Conservation (phyloP, 2,113 vertebrate genomes). For the Arvicanthis niloticus region DNA sequence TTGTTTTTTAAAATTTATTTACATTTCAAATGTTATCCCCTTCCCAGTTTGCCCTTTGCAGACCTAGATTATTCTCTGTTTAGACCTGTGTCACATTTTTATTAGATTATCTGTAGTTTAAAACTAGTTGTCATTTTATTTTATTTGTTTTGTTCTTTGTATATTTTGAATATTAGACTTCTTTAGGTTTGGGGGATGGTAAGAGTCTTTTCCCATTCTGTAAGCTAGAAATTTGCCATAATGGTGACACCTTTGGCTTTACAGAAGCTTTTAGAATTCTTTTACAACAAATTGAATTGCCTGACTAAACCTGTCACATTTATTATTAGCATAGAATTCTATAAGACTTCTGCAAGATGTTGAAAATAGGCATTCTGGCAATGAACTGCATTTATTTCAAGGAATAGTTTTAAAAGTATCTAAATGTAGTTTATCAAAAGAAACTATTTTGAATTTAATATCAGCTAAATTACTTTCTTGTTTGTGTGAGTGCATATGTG, state of each 20-base stretch:
- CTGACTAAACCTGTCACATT: background rate
- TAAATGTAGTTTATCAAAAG: background rate
- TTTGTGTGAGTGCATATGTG: background rate
- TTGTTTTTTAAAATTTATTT: too few species aligned
- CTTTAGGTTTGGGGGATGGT: background rate
- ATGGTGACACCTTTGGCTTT: background rate
- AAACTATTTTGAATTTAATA: background rate
- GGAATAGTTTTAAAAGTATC: background rate
- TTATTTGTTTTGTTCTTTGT: background rate
- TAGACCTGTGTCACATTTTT: background rate
- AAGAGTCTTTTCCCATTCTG: background rate
- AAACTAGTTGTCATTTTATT: background rate
- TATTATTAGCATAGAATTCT: background rate
- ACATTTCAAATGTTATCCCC: too few species aligned
- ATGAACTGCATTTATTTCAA: conserved; percentile 17
- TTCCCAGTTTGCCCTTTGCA: too few species aligned
- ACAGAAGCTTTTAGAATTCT: background rate
- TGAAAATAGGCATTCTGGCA: background rate
- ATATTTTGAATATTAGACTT: background rate
- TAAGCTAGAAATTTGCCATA: background rate
- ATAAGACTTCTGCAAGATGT: background rate
- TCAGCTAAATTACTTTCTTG: background rate
- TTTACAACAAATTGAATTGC: background rate
- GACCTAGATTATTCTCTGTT: background rate
- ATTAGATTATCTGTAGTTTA: background rate